Base-by-base conservation (phyloP, 2,888 invertebrate genomes). In the Desoria tigrina region DNA sequence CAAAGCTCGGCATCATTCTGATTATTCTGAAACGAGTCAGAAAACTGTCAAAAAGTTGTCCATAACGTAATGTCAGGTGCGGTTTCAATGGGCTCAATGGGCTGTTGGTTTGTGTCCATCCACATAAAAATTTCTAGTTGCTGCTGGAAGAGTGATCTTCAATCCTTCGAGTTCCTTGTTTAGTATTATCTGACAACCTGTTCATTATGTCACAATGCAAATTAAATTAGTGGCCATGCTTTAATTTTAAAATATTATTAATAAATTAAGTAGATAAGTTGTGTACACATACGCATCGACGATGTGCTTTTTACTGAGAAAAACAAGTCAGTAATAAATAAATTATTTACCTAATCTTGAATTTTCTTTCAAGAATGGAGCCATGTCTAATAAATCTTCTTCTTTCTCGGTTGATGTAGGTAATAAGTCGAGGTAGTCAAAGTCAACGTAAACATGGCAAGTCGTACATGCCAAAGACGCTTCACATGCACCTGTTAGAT, bases 391-490 rank as follows among this genome's bases (percentile, higher is more conserved):
- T 77, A 99, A 83, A 81, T 99, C 99, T 77, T 99, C 98, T 80
- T 99, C 99, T 77, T 92, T 90, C 79, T 97, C 97, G 55, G 89
- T 87, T 0, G 97, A 86, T 56, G 84, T 83, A 1, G 90, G 88
- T 64, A 99, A 81, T 79, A 86, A 87, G 63, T 92, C 88, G 24
- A 84, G 79, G 79, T 86, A 89, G 28, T 89, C 83, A 53, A 87
- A 84, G 63, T 90, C 82, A 3, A 99, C 91, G 79, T 99, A 99
- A 0, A 96, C 90, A 81, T 99, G 99, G 78, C 99, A 99, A 0
- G 99, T 99, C 21, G 95, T 96, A 79, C 99, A 99, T 0, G 99
- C 98, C 77, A 98, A 79, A 0, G 97, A 97, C 1, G 97, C 99
- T 83, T 99, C 99, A 82, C 99, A 99, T 0, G 99, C 98, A 64